Evolutionary conservation across 1,140 invertebrate species (phyloP).

Genomic region (Lutraria rhynchaena): DNA sequence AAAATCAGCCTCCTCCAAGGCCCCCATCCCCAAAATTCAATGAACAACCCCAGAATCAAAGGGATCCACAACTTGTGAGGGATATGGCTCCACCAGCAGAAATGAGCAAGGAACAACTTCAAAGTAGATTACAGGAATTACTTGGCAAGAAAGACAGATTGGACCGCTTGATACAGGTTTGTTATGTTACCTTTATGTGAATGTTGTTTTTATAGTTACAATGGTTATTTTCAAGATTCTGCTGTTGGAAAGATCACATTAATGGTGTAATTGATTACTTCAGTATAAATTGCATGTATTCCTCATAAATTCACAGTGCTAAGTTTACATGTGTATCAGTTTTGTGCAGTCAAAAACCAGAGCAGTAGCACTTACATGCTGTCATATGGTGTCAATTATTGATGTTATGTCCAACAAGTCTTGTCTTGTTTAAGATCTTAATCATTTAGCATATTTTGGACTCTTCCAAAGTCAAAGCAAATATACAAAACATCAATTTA

Average conservation of each 20-base stretch:
- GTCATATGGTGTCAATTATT: too few species aligned
- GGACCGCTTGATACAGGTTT: constrained; percentile 76
- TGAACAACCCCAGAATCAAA: constrained; percentile 3
- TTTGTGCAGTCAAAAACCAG: too few species aligned
- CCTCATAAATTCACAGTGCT: not conserved
- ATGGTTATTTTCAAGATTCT: not conserved
- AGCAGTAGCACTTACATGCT: too few species aligned
- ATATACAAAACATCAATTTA: too few species aligned
- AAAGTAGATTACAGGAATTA: constrained; percentile 77
- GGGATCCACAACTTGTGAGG: constrained; percentile 1
- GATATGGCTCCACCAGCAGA: constrained; percentile 32
- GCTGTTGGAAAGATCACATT: not conserved
- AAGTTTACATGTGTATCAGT: not conserved
- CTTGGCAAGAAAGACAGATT: constrained; percentile 79
- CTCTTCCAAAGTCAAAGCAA: too few species aligned
- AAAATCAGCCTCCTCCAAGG: constrained; percentile 35
- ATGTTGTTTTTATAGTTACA: too few species aligned
- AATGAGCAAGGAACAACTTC: constrained; percentile 70
- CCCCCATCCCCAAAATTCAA: constrained; percentile 38
- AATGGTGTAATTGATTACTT: too few species aligned
- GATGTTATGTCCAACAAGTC: too few species aligned
- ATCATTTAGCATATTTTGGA: too few species aligned
- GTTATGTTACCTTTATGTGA: constrained; percentile 8
- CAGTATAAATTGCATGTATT: too few species aligned
- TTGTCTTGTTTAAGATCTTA: too few species aligned